Conservation (phyloP, 1,140 invertebrate genomes). For the Lepidurus apus region DNA sequence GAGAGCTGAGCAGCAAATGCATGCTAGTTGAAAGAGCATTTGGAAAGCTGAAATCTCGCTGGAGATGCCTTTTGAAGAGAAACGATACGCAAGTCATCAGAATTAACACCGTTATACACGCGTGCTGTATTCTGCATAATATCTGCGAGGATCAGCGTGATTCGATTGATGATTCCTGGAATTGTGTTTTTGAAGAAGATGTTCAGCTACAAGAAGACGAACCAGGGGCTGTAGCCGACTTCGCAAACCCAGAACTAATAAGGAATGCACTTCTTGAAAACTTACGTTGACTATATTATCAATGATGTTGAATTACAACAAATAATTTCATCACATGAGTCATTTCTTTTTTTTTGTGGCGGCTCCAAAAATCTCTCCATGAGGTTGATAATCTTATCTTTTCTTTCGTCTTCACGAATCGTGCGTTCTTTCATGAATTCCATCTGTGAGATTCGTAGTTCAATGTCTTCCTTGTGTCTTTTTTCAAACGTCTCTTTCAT, state of each 20-base stretch:
- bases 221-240: background rate
- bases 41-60: background rate
- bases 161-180: slow-evolving; percentile 1
- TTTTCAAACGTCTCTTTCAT: background rate
- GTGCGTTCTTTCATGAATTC: background rate
- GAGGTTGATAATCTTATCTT: background rate
- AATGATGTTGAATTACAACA: background rate
- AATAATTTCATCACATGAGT: background rate
- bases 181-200: slow-evolving; percentile 7
- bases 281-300: background rate
- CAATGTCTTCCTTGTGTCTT: background rate
- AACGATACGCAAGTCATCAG: background rate
- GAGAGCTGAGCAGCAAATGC: background rate
- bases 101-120: background rate
- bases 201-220: background rate
- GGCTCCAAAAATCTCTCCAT: slow-evolving; percentile 1
- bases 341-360: slow-evolving; percentile 1
- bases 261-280: background rate
- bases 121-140: background rate
- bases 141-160: background rate
- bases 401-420: slow-evolving; percentile 5
- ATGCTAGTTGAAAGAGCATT: background rate
- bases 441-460: background rate
- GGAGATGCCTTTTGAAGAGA: slow-evolving; percentile 1
- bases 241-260: background rate